Base-by-base conservation (phyloP, 2,797 vertebrate genomes). In the Anisognathus igniventris region DNA sequence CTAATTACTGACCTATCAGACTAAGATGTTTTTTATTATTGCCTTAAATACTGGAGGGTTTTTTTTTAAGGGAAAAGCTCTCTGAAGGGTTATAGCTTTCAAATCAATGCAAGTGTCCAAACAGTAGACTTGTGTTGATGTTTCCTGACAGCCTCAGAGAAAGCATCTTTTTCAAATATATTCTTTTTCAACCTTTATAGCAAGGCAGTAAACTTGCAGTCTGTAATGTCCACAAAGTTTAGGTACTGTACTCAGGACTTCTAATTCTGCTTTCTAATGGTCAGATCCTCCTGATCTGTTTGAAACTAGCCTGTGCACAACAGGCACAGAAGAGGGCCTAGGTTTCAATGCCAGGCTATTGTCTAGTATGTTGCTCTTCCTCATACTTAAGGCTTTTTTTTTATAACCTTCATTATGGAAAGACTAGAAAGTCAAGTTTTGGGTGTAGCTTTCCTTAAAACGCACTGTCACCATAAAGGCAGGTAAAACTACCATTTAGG, bases 21-120 rank as follows among this genome's bases (percentile, higher is more conserved):
- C 7, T 27, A 71, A 81, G 31, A n/a, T 2, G 16, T 40, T 14
- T 53, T 25, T 27, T 30, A 37, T 44, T 67, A 57, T n/a, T 61
- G 10, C 7, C 10, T 48, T 73, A 68, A 72, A 65, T 65, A 4
- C 11, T 37, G 1, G 9, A 1, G 3, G 0, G 4, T 9, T 0
- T 30, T 37, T 37, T 51, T 53, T 84, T 40, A 71, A 68, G 4
- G 11, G 17, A 50, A 71, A 9, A 66, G 4, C 21, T 76, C 37
- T 64, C 37, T 35, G 28, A 64, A 81, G 39, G 0, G 14, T 39
- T 64, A 16, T 9, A 67, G 27, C 8, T 76, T 61, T 47, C 28
- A 76, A 53, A 57, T 40, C 21, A 65, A 15, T 45, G 9, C 31
- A 65, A 60, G 9, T 31, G 60, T 14, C 14, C 28, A 67, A 58